These are phyloP conservation scores for Lacerta agilis DNA, from an alignment of 2,797 vertebrate genomes.

Conservation along the genomic window DNA sequence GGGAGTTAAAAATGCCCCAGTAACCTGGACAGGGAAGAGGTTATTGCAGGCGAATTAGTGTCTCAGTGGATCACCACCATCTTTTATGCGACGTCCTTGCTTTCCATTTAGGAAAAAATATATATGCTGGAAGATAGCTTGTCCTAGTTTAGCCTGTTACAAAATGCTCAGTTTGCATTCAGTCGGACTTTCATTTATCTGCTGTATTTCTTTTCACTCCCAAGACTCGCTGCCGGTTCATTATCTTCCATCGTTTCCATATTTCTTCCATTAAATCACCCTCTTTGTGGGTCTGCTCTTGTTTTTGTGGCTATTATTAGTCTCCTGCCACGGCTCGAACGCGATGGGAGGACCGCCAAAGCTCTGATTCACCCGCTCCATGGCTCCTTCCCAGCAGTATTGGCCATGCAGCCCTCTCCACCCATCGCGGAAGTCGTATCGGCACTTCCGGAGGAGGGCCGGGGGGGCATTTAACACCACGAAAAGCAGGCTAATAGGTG, in stretches of 20 bases:
- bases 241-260: neutral
- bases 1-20: too few relatives aligned
- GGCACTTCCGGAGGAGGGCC: neutral
- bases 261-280: too few relatives aligned
- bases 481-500: neutral
- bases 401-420: neutral
- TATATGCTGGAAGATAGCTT: too few relatives aligned
- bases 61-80: neutral
- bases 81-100: neutral
- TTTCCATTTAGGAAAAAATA: neutral
- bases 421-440: neutral
- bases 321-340: neutral
- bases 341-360: neutral
- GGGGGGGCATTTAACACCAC: neutral
- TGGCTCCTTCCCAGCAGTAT: too few relatives aligned
- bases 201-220: too few relatives aligned
- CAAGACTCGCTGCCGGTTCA: neutral
- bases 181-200: neutral
- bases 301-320: neutral
- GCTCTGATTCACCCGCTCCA: neutral
- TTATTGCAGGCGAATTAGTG: neutral
- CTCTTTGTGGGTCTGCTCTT: neutral
- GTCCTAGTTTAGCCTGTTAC: too few relatives aligned
- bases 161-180: neutral
- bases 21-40: too few relatives aligned